Evolutionary conservation across 1,140 invertebrate species (phyloP).

Genomic region (Aphis craccivora): DNA sequence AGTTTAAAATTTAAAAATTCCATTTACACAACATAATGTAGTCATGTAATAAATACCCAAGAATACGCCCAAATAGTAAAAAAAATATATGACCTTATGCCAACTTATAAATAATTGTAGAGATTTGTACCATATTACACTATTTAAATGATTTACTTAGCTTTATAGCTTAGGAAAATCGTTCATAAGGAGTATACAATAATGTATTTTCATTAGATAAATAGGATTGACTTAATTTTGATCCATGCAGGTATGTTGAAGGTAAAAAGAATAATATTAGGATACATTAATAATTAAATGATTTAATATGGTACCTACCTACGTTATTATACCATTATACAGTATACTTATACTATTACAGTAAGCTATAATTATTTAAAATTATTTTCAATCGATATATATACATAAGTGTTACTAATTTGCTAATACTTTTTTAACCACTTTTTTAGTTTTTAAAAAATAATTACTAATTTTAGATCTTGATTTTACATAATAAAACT

Average conservation of each 20-base stretch:
- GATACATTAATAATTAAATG: conserved; percentile 13
- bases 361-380: neutral
- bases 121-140: neutral
- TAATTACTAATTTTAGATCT: neutral
- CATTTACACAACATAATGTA: neutral
- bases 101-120: neutral
- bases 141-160: neutral
- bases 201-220: neutral
- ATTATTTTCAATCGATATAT: neutral
- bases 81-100: neutral
- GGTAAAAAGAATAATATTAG: neutral
- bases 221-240: neutral
- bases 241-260: neutral
- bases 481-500: neutral
- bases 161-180: neutral
- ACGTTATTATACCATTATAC: neutral
- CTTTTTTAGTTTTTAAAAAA: neutral
- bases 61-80: neutral
- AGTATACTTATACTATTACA: neutral
- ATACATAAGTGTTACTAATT: neutral
- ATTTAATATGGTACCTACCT: neutral
- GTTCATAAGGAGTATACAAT: neutral
- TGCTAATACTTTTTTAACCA: neutral
- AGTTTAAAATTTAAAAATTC: neutral
- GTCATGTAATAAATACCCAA: neutral